Evolutionary conservation across 1,140 invertebrate genomes (phyloP).

Genomic region (Trichogramma pretiosum): DNA sequence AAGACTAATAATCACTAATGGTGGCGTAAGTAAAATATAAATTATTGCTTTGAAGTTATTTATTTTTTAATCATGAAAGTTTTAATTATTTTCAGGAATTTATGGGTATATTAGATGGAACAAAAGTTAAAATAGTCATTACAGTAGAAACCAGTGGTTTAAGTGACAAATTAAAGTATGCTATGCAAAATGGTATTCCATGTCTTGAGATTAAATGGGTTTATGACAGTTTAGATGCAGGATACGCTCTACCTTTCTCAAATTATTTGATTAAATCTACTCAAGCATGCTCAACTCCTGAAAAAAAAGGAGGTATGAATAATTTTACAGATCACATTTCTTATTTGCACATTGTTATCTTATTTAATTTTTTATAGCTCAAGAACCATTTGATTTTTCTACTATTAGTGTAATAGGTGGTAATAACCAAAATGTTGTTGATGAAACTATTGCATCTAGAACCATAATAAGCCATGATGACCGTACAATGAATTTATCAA

Average conservation of each 20-base stretch:
- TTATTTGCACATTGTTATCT: constrained; percentile 1
- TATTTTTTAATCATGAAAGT: background rate
- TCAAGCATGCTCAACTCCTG: constrained; percentile 50
- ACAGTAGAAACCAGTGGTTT: constrained; percentile 45
- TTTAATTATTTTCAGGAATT: constrained; percentile 27
- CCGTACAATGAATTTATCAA: background rate
- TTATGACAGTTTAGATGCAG: constrained; percentile 62
- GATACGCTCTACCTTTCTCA: constrained; percentile 61
- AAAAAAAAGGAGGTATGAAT: constrained; percentile 31
- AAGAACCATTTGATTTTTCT: constrained; percentile 16
- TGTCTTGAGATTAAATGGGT: constrained; percentile 70
- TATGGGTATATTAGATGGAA: constrained; percentile 34
- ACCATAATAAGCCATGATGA: constrained; percentile 20
- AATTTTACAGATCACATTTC: constrained; percentile 2
- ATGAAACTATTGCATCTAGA: constrained; percentile 19
- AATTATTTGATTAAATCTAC: constrained; percentile 53
- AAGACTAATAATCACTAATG: constrained; percentile 62
- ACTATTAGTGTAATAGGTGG: constrained; percentile 7
- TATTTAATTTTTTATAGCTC: constrained; percentile 6
- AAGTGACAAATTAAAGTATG: constrained; percentile 75
- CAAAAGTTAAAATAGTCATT: constrained; percentile 37
- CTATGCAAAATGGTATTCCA: constrained; percentile 63
- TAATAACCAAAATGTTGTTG: constrained; percentile 19
- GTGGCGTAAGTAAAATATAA: constrained; percentile 50
- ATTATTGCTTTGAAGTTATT: background rate